Percentiles rank a stretch among this genome's conserved stretches.
Evolutionary conservation across 35 echinoderm and acorn worm species (phyloP).

Genomic region (Holothuria glaberrima): DNA sequence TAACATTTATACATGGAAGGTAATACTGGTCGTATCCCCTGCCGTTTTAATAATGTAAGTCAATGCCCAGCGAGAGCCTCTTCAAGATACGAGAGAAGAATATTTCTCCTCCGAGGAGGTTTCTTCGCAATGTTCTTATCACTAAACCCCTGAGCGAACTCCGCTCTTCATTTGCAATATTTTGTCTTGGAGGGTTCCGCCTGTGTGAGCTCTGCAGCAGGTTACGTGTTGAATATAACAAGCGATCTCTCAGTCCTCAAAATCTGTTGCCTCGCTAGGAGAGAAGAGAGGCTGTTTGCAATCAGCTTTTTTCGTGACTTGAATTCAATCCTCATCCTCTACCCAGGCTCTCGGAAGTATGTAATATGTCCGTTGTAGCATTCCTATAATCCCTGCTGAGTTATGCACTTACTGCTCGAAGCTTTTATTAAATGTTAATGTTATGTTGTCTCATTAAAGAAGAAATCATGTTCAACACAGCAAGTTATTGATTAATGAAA

Average conservation of each 20-base stretch:
- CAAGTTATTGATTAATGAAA: too few species aligned
- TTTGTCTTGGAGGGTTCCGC: constrained; percentile 28
- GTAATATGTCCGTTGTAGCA: too few species aligned
- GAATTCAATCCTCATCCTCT: background rate
- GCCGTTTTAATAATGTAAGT: constrained; percentile 30
- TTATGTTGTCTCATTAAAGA: too few species aligned
- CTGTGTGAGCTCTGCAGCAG: constrained; percentile 9
- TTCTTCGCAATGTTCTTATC: background rate
- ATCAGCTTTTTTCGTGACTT: constrained; percentile 28
- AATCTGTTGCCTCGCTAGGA: constrained; percentile 17
- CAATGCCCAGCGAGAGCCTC: constrained; percentile 39
- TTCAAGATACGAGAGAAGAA: constrained; percentile 30
- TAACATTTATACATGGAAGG: too few species aligned
- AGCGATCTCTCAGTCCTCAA: background rate
- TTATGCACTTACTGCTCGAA: too few species aligned
- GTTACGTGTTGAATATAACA: constrained; percentile 38
- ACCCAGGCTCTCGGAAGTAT: too few species aligned
- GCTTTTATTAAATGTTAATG: too few species aligned
- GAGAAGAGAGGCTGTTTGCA: constrained; percentile 14
- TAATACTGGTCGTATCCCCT: background rate
- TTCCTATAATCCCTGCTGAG: too few species aligned
- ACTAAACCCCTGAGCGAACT: constrained; percentile 33
- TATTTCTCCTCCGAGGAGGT: constrained; percentile 20
- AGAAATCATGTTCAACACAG: too few species aligned
- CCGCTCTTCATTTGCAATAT: constrained; percentile 30